Conservation (phyloP, 2,113 vertebrate species). For the Myotis davidii region DNA sequence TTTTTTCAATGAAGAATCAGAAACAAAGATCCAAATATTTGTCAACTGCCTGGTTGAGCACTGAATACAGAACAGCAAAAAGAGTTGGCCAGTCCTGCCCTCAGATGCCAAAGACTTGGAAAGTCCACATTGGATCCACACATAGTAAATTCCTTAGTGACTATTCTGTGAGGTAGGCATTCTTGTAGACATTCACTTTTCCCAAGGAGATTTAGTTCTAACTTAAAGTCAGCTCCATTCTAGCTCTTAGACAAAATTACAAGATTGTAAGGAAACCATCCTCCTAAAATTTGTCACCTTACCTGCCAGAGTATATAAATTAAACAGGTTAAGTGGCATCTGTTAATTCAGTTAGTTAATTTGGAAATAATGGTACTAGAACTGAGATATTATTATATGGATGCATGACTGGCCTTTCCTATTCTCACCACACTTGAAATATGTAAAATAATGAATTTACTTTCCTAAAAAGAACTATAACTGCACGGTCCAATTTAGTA, state of each 20-base stretch:
- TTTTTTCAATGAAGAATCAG: constrained; percentile 17
- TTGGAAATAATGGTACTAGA: not conserved
- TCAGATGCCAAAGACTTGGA: not conserved
- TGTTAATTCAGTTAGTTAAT: not conserved
- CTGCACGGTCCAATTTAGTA: not conserved
- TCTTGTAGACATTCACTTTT: not conserved
- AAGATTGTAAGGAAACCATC: not conserved
- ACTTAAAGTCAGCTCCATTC: not conserved
- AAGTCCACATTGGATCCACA: not conserved
- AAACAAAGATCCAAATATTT: not conserved
- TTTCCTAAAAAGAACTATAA: not conserved
- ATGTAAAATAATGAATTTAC: not conserved
- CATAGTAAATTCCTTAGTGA: not conserved
- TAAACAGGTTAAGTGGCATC: not conserved
- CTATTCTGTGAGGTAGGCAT: not conserved
- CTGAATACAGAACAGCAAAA: not conserved
- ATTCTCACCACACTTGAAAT: not conserved
- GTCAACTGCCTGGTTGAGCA: not conserved
- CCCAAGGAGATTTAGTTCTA: not conserved
- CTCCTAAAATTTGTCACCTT: not conserved
- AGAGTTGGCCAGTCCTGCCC: not conserved
- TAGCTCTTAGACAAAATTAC: not conserved
- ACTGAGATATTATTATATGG: not conserved
- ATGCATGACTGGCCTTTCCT: not conserved
- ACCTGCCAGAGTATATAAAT: not conserved